A percentile compares a stretch with the other conserved stretches of the same genome.
Conservation (phyloP, 2,797 vertebrate genomes). For the Cichlasoma orientale region DNA sequence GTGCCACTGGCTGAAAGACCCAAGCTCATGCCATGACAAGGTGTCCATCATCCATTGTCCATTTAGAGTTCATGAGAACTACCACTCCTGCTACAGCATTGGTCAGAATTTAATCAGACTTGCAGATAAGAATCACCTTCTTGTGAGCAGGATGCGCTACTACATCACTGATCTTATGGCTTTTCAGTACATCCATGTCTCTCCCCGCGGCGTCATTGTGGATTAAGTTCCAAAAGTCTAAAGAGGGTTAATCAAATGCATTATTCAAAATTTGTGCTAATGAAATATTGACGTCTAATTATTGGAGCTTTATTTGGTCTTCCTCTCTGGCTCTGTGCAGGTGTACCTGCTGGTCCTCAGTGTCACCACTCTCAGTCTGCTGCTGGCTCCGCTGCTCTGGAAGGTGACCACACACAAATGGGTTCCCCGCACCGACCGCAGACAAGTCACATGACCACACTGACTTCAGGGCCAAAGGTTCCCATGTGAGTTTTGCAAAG, state of each 20-base stretch:
- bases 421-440: constrained; percentile 84
- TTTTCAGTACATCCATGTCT: background rate
- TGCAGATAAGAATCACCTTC: too few species aligned
- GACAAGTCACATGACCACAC: constrained; percentile 80
- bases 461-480: background rate
- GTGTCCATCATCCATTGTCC: too few species aligned
- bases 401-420: constrained; percentile 86
- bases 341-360: constrained; percentile 96
- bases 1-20: too few species aligned
- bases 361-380: constrained; percentile 93
- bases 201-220: background rate
- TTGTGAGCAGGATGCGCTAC: background rate
- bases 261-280: background rate
- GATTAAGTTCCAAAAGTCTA: background rate
- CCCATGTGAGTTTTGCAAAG: background rate
- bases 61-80: too few species aligned
- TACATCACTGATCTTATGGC: background rate
- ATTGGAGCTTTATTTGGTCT: background rate
- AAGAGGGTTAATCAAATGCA: background rate
- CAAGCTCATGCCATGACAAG: too few species aligned
- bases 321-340: constrained; percentile 67
- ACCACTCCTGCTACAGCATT: too few species aligned
- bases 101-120: too few species aligned
- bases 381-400: constrained; percentile 94
- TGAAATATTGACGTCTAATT: background rate